phyloP scores from a whole-genome alignment of 2,113 vertebrate species.

The Boleophthalmus pectinirostris region DNA sequence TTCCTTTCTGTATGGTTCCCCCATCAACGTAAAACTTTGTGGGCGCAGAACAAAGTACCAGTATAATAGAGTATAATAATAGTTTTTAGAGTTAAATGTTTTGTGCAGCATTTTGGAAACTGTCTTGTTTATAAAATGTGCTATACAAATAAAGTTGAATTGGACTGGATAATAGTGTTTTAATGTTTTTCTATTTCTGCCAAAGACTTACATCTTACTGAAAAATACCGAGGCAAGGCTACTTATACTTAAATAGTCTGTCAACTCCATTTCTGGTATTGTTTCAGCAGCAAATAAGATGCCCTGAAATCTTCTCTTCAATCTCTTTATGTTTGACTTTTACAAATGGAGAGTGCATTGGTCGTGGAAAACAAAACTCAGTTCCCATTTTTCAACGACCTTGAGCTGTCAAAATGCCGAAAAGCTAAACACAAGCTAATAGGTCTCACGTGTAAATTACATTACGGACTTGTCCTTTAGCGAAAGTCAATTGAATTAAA shows the following conservation, averaged over 20 bases:
- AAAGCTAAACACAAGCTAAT: constrained; percentile 33
- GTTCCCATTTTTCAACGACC: constrained; percentile 33
- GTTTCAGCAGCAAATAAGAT: not conserved
- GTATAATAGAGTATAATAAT: no score
- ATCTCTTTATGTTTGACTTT: not conserved
- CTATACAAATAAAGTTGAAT: no score
- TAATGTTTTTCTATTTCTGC: not conserved
- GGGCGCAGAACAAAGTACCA: no score
- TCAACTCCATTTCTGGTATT: not conserved
- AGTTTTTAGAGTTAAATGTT: no score
- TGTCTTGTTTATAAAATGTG: no score
- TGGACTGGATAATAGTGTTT: no score
- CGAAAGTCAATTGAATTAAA: constrained; percentile 74
- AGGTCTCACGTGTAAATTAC: constrained; percentile 43
- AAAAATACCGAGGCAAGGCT: not conserved
- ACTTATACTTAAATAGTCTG: not conserved
- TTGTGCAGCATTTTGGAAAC: no score
- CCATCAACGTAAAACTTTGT: no score
- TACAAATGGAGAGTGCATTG: constrained; percentile 4
- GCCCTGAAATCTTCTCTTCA: not conserved
- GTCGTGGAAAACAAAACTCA: not conserved
- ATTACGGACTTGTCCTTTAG: constrained; percentile 55
- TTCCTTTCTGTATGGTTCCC: no score
- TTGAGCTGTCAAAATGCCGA: constrained; percentile 50
- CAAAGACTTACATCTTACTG: not conserved